phyloP scores from a whole-genome alignment of 2,888 invertebrate species.

The Odontocerum albicorne region DNA sequence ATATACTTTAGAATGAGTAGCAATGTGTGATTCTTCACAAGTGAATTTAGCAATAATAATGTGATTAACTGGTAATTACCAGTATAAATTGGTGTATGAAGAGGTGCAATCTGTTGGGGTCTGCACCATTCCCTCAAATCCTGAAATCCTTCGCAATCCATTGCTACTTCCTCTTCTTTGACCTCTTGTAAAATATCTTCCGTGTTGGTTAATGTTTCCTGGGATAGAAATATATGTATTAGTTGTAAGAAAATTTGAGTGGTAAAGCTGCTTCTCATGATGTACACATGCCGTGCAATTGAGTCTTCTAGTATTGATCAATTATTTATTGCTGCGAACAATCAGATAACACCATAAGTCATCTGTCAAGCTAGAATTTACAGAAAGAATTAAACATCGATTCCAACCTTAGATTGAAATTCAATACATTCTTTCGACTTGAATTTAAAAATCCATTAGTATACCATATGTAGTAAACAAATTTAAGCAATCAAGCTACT shows the following conservation, averaged over 20 bases:
- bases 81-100: conserved; percentile 46
- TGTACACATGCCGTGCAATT: conserved; percentile 11
- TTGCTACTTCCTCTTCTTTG: conserved; percentile 43
- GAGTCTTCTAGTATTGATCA: conserved; percentile 6
- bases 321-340: background rate
- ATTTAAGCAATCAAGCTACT: no score
- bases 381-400: no score
- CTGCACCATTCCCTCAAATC: conserved; percentile 65
- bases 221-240: conserved; percentile 2
- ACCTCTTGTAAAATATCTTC: conserved; percentile 12
- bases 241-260: background rate
- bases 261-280: conserved; percentile 5
- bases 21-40: no score
- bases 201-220: conserved; percentile 8
- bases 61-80: no score
- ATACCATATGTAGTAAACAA: no score
- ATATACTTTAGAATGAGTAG: no score
- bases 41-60: no score
- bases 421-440: no score
- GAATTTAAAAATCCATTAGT: no score
- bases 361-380: no score
- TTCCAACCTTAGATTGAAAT: no score
- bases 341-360: no score
- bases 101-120: conserved; percentile 47
- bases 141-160: conserved; percentile 69